Conservation (phyloP, 2,113 vertebrate genomes). For the Lasiurus borealis region DNA sequence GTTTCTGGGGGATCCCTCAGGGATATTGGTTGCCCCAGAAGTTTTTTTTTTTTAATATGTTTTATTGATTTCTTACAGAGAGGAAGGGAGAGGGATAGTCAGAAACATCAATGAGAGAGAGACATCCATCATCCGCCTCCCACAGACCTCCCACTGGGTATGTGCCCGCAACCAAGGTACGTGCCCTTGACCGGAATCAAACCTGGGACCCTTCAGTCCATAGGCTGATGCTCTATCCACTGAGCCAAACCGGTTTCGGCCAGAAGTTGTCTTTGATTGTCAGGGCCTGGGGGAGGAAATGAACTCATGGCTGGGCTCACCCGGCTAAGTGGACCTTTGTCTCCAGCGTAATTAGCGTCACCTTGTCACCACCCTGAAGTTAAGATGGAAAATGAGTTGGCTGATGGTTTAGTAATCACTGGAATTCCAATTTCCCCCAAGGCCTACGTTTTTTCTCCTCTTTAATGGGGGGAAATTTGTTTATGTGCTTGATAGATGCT, state of each 20-base stretch:
- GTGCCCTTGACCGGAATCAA: too few species aligned
- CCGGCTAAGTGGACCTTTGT: background rate
- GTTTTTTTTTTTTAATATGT: too few species aligned
- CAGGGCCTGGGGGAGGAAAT: background rate
- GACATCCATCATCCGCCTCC: too few species aligned
- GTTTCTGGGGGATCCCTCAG: background rate
- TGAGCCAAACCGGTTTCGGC: too few species aligned
- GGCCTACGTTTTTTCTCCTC: constrained; percentile 51
- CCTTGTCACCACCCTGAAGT: background rate
- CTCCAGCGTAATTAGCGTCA: background rate
- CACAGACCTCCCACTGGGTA: too few species aligned
- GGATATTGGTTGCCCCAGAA: background rate
- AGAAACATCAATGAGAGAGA: too few species aligned
- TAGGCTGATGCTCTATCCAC: too few species aligned
- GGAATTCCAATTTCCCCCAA: background rate
- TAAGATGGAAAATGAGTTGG: background rate
- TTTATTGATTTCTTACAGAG: too few species aligned
- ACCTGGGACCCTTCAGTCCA: too few species aligned
- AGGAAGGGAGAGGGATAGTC: too few species aligned
- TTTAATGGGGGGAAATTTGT: constrained; percentile 61
- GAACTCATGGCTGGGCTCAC: background rate
- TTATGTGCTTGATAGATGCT: constrained; percentile 21
- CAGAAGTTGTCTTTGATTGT: background rate
- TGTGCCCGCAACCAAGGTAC: too few species aligned
- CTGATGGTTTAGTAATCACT: constrained; percentile 38